A percentile compares a stretch with the other conserved stretches of the same genome.
phyloP scores from a whole-genome alignment of 2,797 vertebrate genomes.

The Stomatorhinus walkeri region DNA sequence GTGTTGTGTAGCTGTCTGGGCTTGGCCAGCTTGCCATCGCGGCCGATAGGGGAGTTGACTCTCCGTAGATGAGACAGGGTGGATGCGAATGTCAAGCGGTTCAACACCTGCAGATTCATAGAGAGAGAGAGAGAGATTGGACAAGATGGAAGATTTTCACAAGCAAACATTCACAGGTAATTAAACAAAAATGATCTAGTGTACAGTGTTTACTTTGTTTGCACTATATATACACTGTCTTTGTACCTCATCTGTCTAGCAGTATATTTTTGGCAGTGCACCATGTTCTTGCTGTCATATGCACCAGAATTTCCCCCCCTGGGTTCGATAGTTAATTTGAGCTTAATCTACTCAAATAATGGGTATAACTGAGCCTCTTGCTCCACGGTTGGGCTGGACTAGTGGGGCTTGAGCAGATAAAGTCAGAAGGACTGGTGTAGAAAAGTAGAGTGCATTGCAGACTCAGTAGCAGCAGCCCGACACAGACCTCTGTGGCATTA shows the following conservation, averaged over 20 bases:
- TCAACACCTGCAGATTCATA: slow-evolving; percentile 72
- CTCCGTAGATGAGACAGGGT: slow-evolving; percentile 90
- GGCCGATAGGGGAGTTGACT: slow-evolving; percentile 90
- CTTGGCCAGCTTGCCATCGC: slow-evolving; percentile 94
- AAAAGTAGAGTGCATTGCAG: not conserved
- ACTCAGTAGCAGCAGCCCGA: not conserved
- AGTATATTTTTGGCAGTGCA: not conserved
- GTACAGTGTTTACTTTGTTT: not conserved
- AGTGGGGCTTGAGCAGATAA: not conserved
- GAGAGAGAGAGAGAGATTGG: not conserved
- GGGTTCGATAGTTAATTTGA: not conserved
- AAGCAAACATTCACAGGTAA: not conserved
- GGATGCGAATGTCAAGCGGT: slow-evolving; percentile 92
- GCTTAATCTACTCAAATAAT: not conserved
- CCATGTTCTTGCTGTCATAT: not conserved
- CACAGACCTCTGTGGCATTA: slow-evolving; percentile 28
- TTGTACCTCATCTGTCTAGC: not conserved
- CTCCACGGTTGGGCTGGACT: not conserved
- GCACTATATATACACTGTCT: not conserved
- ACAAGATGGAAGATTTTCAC: not conserved
- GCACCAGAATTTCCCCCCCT: not conserved
- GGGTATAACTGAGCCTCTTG: not conserved
- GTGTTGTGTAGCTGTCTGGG: slow-evolving; percentile 95
- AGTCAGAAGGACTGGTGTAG: not conserved
- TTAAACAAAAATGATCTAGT: not conserved